Evolutionary conservation across 2,797 vertebrate genomes (phyloP), one percentile per base, ranked within the genome.

Genomic region (Galago senegalensis): DNA sequence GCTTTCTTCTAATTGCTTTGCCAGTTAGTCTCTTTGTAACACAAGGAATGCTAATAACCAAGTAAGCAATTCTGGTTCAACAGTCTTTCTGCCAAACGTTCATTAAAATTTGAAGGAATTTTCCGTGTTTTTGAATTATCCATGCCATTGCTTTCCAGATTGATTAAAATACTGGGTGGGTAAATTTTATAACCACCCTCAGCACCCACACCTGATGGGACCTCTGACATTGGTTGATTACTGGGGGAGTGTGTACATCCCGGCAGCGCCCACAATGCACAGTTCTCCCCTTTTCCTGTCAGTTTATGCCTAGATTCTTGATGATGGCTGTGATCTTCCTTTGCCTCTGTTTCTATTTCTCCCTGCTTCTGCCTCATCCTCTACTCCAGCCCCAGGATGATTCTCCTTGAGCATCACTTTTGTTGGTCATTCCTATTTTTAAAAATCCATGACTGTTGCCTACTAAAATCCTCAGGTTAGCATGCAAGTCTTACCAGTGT

Each of bases 31-130:
- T 58, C 87, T 93, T 86, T 83, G 63, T 75, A 95, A 89, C 16
- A 88, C 56, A 85, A 89, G 31, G 90, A 86, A 81, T 91, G 65
- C 56, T 73, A 34, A 58, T 94, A 88, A 80, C 21, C 37, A 67
- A 91, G 18, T 90, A 73, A 92, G 23, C 65, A 90, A 18, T 93
- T 97, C 58, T 40, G 86, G 65, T 76, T 86, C 63, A 83, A 67
- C 58, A 89, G 53, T 92, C 69, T 95, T 91, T 93, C 75, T 94
- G 43, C 34, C 49, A 88, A 37, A 94, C 87, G n/a, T 93, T 95
- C n/a, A 86, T 90, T 94, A 85, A 91, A 90, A 82, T 92, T 87
- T 81, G 89, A 87, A 90, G 46, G 67, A 60, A 84, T 95, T 94
- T 92, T 67, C n/a, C 10, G 5, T 83, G 18, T 49, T 87, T 93